Evolutionary conservation across 92 coral and sea anemone genomes (phyloP).

Genomic region (Metridium senile): DNA sequence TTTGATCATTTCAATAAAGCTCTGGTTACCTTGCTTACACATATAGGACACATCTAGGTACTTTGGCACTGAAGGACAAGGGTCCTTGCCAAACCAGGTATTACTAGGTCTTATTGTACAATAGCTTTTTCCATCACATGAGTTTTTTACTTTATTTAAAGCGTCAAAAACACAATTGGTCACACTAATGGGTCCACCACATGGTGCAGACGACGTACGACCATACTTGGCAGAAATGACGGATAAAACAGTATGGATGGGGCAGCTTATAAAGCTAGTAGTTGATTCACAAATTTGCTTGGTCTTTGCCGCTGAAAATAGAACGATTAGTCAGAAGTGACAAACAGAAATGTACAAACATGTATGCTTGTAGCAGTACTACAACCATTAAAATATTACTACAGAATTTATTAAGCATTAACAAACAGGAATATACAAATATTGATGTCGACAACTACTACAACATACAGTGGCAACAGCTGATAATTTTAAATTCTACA

Average conservation of each 20-base stretch:
- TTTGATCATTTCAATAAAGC: not conserved
- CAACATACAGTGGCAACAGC: no score
- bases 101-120: slow-evolving; percentile 63
- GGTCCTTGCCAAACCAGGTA: slow-evolving; percentile 55
- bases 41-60: slow-evolving; percentile 71
- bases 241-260: slow-evolving; percentile 61
- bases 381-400: not conserved
- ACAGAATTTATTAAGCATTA: no score
- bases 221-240: slow-evolving; percentile 77
- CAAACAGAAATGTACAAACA: not conserved
- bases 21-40: slow-evolving; percentile 69
- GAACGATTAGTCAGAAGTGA: not conserved
- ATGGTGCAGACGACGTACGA: slow-evolving; percentile 46
- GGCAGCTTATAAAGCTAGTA: slow-evolving; percentile 69
- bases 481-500: no score
- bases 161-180: slow-evolving; percentile 64
- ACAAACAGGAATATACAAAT: no score
- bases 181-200: slow-evolving; percentile 49
- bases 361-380: no score
- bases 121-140: slow-evolving; percentile 57
- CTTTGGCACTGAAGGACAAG: slow-evolving; percentile 65
- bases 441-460: no score
- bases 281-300: slow-evolving; percentile 63
- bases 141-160: slow-evolving; percentile 38
- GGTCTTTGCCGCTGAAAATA: slow-evolving; percentile 48